A percentile compares a stretch with the other conserved stretches of the same genome.
phyloP scores from a whole-genome alignment of 2,797 vertebrate species.

The Malacoctenus gilli region DNA sequence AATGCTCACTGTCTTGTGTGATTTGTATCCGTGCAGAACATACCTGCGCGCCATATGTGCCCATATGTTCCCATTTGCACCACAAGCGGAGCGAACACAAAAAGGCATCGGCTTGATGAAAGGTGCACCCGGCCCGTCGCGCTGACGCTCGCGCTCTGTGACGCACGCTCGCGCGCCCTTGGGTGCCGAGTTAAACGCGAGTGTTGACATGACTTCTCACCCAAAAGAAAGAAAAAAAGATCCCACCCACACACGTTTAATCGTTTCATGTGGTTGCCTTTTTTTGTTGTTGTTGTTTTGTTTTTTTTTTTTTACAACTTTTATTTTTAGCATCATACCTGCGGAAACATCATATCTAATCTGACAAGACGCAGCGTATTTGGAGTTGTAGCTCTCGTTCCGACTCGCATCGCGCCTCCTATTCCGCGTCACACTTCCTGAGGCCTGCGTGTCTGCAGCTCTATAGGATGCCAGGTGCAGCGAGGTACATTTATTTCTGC shows the following conservation, averaged over 20 bases:
- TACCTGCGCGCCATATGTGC: conserved; percentile 14
- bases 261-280: conserved; percentile 15
- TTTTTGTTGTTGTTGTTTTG: neutral
- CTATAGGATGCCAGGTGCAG: neutral
- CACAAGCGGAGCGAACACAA: conserved; percentile 1
- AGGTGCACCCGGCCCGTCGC: conserved; percentile 17
- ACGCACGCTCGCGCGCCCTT: neutral
- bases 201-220: conserved; percentile 2
- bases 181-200: neutral
- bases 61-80: conserved; percentile 9
- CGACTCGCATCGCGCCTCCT: conserved; percentile 12
- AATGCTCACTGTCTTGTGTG: neutral
- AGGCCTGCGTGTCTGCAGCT: conserved; percentile 5
- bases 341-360: conserved; percentile 29
- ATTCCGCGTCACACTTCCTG: conserved; percentile 17
- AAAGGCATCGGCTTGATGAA: conserved; percentile 4
- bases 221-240: neutral
- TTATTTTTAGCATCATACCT: conserved; percentile 10
- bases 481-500: conserved; percentile 10
- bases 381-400: conserved; percentile 20
- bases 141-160: neutral
- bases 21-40: conserved; percentile 23
- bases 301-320: neutral
- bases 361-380: conserved; percentile 11
- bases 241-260: neutral